Conservation (phyloP, 2,888 invertebrate species). For the Clusia tigrina region DNA sequence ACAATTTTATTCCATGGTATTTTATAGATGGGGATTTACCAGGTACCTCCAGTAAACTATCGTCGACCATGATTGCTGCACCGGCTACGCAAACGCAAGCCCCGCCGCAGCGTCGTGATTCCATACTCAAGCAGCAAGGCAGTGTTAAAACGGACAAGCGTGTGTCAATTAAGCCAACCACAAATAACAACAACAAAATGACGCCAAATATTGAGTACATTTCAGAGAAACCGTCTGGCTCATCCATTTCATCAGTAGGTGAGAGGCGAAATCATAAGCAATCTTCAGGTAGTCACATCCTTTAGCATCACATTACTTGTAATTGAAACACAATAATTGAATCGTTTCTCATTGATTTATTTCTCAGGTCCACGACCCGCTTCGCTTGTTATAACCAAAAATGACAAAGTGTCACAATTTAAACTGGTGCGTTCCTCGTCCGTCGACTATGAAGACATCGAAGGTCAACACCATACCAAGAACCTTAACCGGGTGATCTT, state of each 20-base stretch:
- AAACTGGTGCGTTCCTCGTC: slow-evolving; percentile 63
- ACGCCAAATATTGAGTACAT: slow-evolving; percentile 59
- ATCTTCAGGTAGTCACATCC: too few relatives aligned
- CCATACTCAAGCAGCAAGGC: slow-evolving; percentile 62
- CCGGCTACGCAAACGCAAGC: slow-evolving; percentile 37
- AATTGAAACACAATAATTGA: too few relatives aligned
- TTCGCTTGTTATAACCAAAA: slow-evolving; percentile 60
- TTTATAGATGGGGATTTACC: slow-evolving; percentile 43
- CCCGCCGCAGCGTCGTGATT: slow-evolving; percentile 59
- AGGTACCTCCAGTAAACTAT: slow-evolving; percentile 37
- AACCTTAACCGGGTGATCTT: slow-evolving; percentile 42
- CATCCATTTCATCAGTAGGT: slow-evolving; percentile 19
- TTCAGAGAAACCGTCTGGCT: slow-evolving; percentile 48
- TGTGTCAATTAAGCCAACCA: slow-evolving; percentile 59
- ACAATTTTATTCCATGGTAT: neutral
- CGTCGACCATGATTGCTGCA: slow-evolving; percentile 36
- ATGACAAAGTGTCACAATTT: slow-evolving; percentile 56
- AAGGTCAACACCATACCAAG: slow-evolving; percentile 52
- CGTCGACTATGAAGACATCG: slow-evolving; percentile 63
- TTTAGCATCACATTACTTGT: too few relatives aligned
- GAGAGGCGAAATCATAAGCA: slow-evolving; percentile 44
- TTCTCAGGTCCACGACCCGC: slow-evolving; percentile 62
- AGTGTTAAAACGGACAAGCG: slow-evolving; percentile 60
- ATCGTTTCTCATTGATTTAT: too few relatives aligned
- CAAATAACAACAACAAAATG: slow-evolving; percentile 39